Evolutionary conservation across 2,797 vertebrate genomes (phyloP).

Genomic region (Echeneis naucrates): DNA sequence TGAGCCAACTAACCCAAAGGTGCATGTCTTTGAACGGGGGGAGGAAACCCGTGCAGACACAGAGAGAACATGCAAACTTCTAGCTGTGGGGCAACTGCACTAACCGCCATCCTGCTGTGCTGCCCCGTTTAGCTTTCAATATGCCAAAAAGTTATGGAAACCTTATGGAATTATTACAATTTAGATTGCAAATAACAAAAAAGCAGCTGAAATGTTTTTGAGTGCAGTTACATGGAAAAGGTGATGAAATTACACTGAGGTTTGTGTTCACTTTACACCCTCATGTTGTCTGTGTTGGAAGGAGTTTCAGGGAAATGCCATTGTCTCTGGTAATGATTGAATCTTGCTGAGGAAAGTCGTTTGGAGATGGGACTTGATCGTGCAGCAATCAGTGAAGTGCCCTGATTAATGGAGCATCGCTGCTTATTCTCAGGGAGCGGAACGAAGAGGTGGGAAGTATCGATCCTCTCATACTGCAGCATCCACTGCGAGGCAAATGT

Average conservation of each 20-base stretch:
- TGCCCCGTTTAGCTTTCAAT: too few species aligned
- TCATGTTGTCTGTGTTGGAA: constrained; percentile 2
- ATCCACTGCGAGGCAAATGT: constrained; percentile 58
- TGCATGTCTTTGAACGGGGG: too few species aligned
- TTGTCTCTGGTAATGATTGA: constrained; percentile 23
- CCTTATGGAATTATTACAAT: too few species aligned
- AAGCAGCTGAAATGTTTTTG: background rate
- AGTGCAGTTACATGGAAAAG: too few species aligned
- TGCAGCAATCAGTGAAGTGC: background rate
- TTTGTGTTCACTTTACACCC: constrained; percentile 11
- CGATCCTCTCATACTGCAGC: constrained; percentile 60
- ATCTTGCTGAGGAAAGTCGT: constrained; percentile 46
- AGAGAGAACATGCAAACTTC: too few species aligned
- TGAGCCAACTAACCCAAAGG: too few species aligned
- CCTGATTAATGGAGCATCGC: constrained; percentile 50
- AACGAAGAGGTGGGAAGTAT: constrained; percentile 62
- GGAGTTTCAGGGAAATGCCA: background rate
- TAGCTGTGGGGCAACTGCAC: too few species aligned
- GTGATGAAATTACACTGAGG: too few species aligned
- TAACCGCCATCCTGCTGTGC: too few species aligned
- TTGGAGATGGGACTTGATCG: constrained; percentile 28
- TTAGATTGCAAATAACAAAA: too few species aligned
- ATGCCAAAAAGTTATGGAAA: too few species aligned
- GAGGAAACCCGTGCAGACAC: too few species aligned
- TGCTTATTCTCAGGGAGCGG: constrained; percentile 51